Base-by-base conservation (phyloP, 2,113 vertebrate genomes). In the Sisor rabdophorus region DNA sequence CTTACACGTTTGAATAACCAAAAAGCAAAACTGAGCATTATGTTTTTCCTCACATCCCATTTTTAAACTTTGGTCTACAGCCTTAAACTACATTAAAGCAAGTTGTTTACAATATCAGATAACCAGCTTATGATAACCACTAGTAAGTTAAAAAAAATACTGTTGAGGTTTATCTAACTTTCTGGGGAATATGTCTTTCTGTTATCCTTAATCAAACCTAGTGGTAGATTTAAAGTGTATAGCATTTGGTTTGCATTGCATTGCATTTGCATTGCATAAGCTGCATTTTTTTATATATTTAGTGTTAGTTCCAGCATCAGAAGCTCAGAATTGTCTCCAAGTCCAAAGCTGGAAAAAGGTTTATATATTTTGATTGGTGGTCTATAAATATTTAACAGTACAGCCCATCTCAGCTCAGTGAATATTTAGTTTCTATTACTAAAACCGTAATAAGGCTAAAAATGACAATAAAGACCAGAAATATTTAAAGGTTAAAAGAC, bases 381-480 rank as follows among this genome's bases (percentile, higher is more conserved):
- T 19, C 44, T 48, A 50, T 50, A 68, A 28, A 50, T 68, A 50
- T 48, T 68, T 50, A 50, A 50, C 65, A 50, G 47, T 26, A 28
- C 1, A 7, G 17, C 19, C 19, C 44, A 48, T 17, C 40, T 50
- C 44, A 26, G n/a, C 40, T 67, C 64, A 26, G 3, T 68, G 7
- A 48, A 68, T 68, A 68, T 28, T 68, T 68, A 16, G 8, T 67
- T 48, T 48, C 40, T 26, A 68, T 50, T 68, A 26, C 15, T 68
- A 24, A 50, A 68, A 50, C 44, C 19, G 9, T 9, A 17, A 68
- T 24, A 28, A 48, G 47, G 12, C 13, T 7, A 10, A 24, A 67
- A 47, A 22, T 11, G 19, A 36, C 11, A 63, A 63, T 13, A 44
- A 67, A 50, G 16, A 28, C 22, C 64, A 28, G 22, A 50, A 50